Evolutionary conservation across 2,888 invertebrate species (phyloP).

Genomic region (Apodemia duryi): DNA sequence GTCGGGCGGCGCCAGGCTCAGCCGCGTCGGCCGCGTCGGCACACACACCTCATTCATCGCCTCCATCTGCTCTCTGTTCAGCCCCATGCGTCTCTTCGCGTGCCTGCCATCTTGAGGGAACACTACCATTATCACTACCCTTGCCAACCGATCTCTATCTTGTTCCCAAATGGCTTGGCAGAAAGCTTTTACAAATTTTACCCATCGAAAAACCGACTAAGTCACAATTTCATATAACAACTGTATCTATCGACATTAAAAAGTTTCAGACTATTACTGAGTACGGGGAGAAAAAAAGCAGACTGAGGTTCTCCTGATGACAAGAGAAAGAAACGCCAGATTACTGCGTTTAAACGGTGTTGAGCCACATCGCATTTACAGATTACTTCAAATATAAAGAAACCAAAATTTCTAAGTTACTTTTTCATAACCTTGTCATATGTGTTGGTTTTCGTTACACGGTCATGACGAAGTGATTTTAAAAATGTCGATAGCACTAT

Average conservation of each 20-base stretch:
- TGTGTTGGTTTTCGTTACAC: too few relatives aligned
- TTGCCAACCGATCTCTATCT: background rate
- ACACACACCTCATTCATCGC: slow-evolving; percentile 72
- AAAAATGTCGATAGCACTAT: background rate
- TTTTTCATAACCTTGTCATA: too few relatives aligned
- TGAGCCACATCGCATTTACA: too few relatives aligned
- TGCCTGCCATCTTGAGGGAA: slow-evolving; percentile 78
- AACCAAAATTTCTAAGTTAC: too few relatives aligned
- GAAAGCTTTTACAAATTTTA: background rate
- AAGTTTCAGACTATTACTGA: background rate
- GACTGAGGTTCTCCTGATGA: background rate
- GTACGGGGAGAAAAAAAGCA: background rate
- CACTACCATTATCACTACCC: slow-evolving; percentile 52
- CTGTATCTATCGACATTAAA: background rate
- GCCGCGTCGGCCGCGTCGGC: slow-evolving; percentile 61
- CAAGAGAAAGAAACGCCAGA: background rate
- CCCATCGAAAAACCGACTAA: background rate
- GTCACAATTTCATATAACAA: background rate
- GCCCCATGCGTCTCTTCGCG: slow-evolving; percentile 79
- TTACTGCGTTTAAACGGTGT: background rate
- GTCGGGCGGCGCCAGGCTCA: slow-evolving; percentile 70
- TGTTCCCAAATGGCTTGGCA: background rate
- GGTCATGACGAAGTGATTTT: too few relatives aligned
- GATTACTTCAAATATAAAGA: too few relatives aligned
- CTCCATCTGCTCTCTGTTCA: slow-evolving; percentile 78